Evolutionary conservation across 2,113 vertebrate species (phyloP), one percentile per base, ranked within the genome.

Genomic region (Oryctolagus cuniculus): DNA sequence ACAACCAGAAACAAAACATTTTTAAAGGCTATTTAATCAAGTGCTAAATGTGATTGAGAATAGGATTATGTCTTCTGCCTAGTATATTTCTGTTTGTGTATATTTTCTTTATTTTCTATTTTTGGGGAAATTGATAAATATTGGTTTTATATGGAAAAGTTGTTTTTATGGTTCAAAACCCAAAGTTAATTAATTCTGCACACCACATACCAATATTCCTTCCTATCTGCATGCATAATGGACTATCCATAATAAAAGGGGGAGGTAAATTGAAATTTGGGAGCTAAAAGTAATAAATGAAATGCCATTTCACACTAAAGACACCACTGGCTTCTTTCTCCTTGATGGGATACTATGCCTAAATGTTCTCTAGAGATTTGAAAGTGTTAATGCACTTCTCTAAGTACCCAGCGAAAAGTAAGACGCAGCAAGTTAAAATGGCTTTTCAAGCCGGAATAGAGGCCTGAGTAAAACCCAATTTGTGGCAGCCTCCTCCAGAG

Each of bases 341-440:
- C 17, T 87, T 85, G 74, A 90, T 87, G 34, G 64, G 21, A 78
- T 73, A 53, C 24, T 63, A 67, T 51, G 29, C n/a, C 38, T 67
- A 91, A 94, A 49, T 10, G 12, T 36, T 86, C 69, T 89, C 49
- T 67, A 82, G 36, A 83, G 80, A 87, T 27, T 24, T 73, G 72
- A 36, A 89, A 61, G 74, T 81, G 13, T 93, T 86, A 89, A 82
- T 67, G 19, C 12, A 49, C 67, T 31, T 79, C 72, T 58, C 82
- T 79, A 92, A 89, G 36, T 73, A 80, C 31, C 21, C 38, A 75
- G 25, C 36, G 66, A 70, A 93, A 88, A 93, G 53, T 66, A 85
- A 93, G 67, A 81, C 25, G 10, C 31, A 79, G 70, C 64, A 89
- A 82, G 24, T 91, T 91, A 86, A 95, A 91, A 89, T 49, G 17